Evolutionary conservation across 2,797 vertebrate genomes (phyloP).

Genomic region (Pangasius krempfi): DNA sequence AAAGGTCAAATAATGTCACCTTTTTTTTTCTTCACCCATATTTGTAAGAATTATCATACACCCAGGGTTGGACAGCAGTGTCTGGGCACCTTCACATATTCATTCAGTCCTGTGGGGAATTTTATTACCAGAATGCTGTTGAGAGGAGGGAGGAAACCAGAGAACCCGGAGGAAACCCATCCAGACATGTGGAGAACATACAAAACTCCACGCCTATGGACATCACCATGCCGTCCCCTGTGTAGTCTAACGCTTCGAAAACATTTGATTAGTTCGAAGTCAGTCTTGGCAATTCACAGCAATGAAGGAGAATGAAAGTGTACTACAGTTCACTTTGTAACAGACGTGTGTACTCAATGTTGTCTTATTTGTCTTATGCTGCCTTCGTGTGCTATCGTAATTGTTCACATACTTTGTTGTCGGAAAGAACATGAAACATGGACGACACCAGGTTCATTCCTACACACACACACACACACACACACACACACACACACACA

Average conservation of each 20-base stretch:
- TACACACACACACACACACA: too few species aligned
- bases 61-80: not conserved
- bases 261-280: not conserved
- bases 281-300: not conserved
- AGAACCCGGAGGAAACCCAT: not conserved
- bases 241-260: not conserved
- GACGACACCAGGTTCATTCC: too few species aligned
- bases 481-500: too few species aligned
- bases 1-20: not conserved
- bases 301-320: not conserved
- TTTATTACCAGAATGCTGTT: not conserved
- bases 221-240: too few species aligned
- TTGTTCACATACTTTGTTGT: too few species aligned
- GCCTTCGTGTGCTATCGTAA: too few species aligned
- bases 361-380: not conserved
- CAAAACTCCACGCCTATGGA: not conserved
- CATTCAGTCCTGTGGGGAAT: not conserved
- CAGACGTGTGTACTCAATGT: not conserved
- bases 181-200: not conserved
- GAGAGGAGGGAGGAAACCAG: not conserved
- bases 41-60: not conserved
- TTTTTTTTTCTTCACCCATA: not conserved
- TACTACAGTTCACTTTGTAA: not conserved
- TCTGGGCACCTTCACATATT: not conserved
- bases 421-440: too few species aligned